Percentiles rank a stretch among this genome's conserved stretches.
Evolutionary conservation across 2,113 vertebrate species (phyloP).

Genomic region (Archilochus colubris): DNA sequence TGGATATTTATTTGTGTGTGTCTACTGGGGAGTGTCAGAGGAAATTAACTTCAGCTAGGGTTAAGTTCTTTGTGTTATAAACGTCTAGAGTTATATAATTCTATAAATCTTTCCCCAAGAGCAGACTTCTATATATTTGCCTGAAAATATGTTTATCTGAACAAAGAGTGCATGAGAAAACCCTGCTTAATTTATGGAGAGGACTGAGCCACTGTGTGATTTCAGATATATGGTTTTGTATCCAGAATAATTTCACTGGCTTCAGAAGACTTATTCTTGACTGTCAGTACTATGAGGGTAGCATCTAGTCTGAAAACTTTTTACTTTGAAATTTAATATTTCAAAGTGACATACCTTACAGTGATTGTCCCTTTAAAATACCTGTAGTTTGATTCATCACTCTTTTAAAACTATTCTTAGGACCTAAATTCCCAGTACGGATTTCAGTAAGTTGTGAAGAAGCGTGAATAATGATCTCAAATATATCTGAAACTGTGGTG

Average conservation of each 20-base stretch:
- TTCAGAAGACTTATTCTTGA: not conserved
- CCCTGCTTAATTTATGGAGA: not conserved
- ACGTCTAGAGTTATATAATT: not conserved
- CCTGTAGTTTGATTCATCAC: not conserved
- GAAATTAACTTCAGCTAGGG: not conserved
- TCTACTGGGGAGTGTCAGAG: not conserved
- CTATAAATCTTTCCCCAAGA: not conserved
- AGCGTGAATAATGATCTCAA: not conserved
- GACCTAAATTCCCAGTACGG: not conserved
- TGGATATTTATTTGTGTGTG: rapidly evolving
- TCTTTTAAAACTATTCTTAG: not conserved
- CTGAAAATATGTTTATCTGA: not conserved
- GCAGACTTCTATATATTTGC: not conserved
- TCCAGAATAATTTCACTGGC: not conserved
- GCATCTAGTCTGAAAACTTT: not conserved
- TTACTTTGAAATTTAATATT: not conserved
- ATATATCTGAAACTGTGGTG: not conserved
- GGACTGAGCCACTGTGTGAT: not conserved
- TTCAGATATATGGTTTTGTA: not conserved
- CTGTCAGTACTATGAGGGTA: not conserved
- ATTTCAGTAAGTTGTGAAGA: conserved; percentile 1
- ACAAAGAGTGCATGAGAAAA: not conserved
- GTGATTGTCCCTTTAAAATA: not conserved
- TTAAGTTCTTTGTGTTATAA: not conserved
- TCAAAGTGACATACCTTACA: not conserved